Evolutionary conservation across 1,140 invertebrate genomes (phyloP).

Genomic region (Macrotrachela quadricornifera): DNA sequence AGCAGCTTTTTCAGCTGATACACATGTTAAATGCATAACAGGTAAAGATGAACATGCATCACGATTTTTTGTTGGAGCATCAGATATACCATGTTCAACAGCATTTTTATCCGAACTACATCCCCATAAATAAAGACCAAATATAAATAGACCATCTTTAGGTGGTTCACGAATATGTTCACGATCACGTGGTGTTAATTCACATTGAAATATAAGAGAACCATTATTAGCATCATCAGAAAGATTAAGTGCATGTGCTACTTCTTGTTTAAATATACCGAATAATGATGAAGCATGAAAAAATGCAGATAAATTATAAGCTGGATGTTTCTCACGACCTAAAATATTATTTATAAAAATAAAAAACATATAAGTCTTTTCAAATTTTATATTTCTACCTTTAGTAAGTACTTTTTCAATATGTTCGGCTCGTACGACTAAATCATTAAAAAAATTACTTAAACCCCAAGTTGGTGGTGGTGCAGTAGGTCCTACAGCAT

Average conservation of each 20-base stretch:
- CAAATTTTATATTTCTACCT: no score
- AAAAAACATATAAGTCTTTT: no score
- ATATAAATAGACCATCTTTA: slow-evolving; percentile 29
- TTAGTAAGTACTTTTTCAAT: no score
- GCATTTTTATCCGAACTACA: slow-evolving; percentile 11
- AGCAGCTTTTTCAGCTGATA: not conserved
- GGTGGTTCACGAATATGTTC: slow-evolving; percentile 30
- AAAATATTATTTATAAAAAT: no score
- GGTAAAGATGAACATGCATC: slow-evolving; percentile 20
- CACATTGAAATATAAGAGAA: slow-evolving; percentile 24
- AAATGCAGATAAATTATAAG: slow-evolving; percentile 27
- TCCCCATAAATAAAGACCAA: slow-evolving; percentile 28
- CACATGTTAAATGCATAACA: slow-evolving; percentile 25
- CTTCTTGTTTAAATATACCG: slow-evolving; percentile 24
- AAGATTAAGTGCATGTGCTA: slow-evolving; percentile 14
- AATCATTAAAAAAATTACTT: no score
- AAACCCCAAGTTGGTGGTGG: no score
- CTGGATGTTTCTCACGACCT: slow-evolving; percentile 24
- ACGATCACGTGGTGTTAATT: slow-evolving; percentile 27
- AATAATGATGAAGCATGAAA: slow-evolving; percentile 22
- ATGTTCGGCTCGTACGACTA: no score
- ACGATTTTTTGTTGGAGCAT: slow-evolving; percentile 12
- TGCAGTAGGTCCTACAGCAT: no score
- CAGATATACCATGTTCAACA: not conserved
- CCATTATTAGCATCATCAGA: slow-evolving; percentile 22